These are phyloP conservation scores for Pogoniulus pusillus DNA, from an alignment of 2,797 vertebrate genomes.

Conservation along the genomic window DNA sequence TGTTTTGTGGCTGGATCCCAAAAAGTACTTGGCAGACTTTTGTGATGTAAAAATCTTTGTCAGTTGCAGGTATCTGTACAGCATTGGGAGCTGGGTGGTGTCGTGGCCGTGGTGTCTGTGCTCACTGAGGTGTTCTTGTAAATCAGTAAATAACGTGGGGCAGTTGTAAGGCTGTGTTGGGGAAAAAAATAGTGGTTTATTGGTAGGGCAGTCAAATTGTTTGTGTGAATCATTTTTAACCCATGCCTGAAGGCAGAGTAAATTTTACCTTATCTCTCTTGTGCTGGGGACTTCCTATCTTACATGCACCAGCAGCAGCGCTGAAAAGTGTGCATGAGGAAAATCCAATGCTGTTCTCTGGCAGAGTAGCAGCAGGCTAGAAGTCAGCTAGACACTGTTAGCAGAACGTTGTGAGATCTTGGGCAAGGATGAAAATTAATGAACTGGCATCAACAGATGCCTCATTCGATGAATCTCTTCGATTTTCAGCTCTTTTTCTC, in stretches of 20 bases:
- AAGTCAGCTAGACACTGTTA: background rate
- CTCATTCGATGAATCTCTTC: background rate
- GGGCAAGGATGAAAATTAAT: background rate
- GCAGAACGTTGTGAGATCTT: background rate
- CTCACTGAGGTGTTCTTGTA: background rate
- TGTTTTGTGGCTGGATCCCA: background rate
- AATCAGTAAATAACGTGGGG: background rate
- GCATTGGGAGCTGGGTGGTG: background rate
- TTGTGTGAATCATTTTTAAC: background rate
- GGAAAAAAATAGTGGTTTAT: background rate
- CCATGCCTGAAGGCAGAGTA: background rate
- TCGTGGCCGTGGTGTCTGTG: rapidly evolving
- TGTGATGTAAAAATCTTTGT: background rate
- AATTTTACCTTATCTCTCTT: background rate
- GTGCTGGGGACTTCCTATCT: background rate
- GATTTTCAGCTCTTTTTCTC: background rate
- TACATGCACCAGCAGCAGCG: background rate
- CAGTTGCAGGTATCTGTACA: background rate
- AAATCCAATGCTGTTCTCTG: background rate
- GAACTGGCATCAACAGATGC: background rate
- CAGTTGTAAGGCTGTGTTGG: background rate
- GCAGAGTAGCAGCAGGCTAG: background rate
- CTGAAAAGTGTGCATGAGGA: background rate
- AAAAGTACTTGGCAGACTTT: background rate
- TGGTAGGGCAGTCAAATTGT: background rate